Conservation (phyloP, 1,140 invertebrate species). For the Halictus rubicundus region DNA sequence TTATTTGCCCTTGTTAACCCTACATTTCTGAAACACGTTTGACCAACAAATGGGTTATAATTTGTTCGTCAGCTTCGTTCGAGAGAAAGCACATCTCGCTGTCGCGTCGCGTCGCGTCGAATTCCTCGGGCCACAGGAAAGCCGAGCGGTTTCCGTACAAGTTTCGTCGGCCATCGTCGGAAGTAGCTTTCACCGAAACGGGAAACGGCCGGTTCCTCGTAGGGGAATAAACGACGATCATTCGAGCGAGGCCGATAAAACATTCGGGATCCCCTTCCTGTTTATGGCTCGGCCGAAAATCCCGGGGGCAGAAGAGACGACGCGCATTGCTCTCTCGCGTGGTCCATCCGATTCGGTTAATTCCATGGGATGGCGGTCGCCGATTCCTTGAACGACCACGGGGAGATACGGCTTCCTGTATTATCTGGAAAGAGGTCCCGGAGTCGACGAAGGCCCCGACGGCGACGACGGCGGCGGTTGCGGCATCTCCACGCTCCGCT, state of each 20-base stretch:
- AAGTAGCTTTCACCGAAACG: not conserved
- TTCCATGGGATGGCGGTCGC: slow-evolving; percentile 41
- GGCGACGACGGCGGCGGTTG: slow-evolving; percentile 16
- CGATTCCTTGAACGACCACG: not conserved
- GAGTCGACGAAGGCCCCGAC: not conserved
- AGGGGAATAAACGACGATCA: not conserved
- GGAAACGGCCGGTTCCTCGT: too few species aligned
- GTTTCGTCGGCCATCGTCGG: not conserved
- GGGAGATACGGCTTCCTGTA: slow-evolving; percentile 34
- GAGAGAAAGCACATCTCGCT: too few species aligned
- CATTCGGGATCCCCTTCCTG: slow-evolving; percentile 28
- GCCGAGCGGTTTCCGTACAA: too few species aligned
- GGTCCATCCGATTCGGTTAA: slow-evolving; percentile 46
- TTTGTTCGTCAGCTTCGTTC: too few species aligned
- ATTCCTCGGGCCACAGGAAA: too few species aligned
- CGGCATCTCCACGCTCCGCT: not conserved
- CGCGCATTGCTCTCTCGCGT: not conserved
- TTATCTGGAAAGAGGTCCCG: slow-evolving; percentile 14
- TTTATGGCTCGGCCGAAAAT: slow-evolving; percentile 21
- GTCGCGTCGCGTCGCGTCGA: too few species aligned
- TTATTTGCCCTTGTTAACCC: too few species aligned
- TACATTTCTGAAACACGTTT: too few species aligned
- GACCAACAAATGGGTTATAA: too few species aligned
- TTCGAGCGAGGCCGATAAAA: slow-evolving; percentile 29
- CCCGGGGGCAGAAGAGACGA: slow-evolving; percentile 8